Conservation (phyloP, 2,888 invertebrate species). For the Dryomyza anilis region DNA sequence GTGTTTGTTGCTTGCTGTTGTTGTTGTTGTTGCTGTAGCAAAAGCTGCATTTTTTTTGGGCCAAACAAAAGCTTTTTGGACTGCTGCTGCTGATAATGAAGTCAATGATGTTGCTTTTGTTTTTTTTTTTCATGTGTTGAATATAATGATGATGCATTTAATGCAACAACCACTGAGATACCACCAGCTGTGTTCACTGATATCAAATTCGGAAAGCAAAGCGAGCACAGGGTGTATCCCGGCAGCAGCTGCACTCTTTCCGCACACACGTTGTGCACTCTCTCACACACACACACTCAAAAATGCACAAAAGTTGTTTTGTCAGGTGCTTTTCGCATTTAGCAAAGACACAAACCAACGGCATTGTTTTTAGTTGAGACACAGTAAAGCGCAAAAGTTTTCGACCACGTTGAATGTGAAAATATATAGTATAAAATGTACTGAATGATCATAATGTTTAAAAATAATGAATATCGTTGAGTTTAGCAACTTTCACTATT, state of each 20-base stretch:
- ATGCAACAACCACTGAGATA: slow-evolving; percentile 84
- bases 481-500: no score
- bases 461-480: no score
- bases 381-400: no score
- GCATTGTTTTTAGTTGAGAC: no score
- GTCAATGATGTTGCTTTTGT: not conserved
- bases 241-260: slow-evolving; percentile 67
- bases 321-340: not conserved
- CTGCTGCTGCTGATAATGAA: not conserved
- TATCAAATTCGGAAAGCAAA: slow-evolving; percentile 65
- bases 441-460: no score
- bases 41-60: not conserved
- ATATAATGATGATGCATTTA: slow-evolving; percentile 42
- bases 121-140: no score
- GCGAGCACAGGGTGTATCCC: slow-evolving; percentile 99
- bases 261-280: not conserved
- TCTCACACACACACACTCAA: not conserved
- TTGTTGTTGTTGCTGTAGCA: not conserved
- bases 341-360: slow-evolving; percentile 27
- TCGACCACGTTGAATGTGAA: no score
- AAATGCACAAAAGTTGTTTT: not conserved
- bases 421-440: no score
- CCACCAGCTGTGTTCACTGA: slow-evolving; percentile 99
- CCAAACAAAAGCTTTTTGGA: not conserved
- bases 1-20: not conserved